These are phyloP conservation scores for Zaprionus camerounensis DNA, from an alignment of 1,140 invertebrate species.

Conservation along the genomic window DNA sequence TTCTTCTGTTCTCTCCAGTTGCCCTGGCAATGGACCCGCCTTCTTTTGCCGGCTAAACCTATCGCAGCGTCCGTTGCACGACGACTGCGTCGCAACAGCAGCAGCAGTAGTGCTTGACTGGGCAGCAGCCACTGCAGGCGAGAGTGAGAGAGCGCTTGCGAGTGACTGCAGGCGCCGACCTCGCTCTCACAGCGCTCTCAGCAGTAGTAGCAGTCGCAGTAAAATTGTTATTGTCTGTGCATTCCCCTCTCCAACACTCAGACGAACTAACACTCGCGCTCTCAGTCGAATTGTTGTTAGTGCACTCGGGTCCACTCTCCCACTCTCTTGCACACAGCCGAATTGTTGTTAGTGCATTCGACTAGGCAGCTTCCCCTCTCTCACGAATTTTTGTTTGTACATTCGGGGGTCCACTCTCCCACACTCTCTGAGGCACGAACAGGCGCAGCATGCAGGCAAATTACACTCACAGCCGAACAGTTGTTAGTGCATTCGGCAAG, in stretches of 20 bases:
- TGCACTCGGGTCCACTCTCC: neutral
- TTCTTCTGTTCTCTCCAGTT: conserved; percentile 46
- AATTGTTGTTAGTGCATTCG: neutral
- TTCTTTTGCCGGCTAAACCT: conserved; percentile 75
- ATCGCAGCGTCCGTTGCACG: conserved; percentile 66
- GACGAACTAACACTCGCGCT: neutral
- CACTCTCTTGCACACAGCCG: neutral
- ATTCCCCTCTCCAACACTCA: neutral
- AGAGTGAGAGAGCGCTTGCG: conserved; percentile 38
- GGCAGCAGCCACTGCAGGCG: conserved; percentile 43
- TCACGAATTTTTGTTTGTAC: neutral
- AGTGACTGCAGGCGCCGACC: conserved; percentile 27
- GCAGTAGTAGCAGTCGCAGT: neutral
- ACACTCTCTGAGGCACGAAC: conserved; percentile 7
- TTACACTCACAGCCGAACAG: too few species aligned
- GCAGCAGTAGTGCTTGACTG: conserved; percentile 21
- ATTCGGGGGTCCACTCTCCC: neutral
- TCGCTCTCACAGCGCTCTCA: conserved; percentile 32
- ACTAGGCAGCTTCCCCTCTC: neutral
- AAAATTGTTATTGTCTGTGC: neutral
- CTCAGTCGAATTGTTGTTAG: neutral
- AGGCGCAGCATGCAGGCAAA: neutral
- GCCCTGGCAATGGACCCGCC: conserved; percentile 78
- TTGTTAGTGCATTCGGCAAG: too few species aligned
- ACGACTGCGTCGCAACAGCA: conserved; percentile 39